Evolutionary conservation across 2,797 vertebrate genomes (phyloP), one percentile per base, ranked within the genome.

Genomic region (Cercopithecus diana): DNA sequence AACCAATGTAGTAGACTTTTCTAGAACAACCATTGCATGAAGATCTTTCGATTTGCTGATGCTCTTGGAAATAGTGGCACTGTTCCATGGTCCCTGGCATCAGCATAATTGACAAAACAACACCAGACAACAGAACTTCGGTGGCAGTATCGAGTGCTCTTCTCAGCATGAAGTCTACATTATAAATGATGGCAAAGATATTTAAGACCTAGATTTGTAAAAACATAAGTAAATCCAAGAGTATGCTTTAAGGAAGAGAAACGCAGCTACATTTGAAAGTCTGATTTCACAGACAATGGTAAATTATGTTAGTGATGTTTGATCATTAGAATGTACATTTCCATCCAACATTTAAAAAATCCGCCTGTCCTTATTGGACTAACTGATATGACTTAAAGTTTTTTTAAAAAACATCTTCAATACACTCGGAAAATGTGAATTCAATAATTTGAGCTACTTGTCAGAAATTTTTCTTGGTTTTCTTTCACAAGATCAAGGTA

Each of bases 71-170:
- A 41, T 14, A 33, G 12, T 52, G 55, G 10, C 33, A 39, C 41
- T 45, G 7, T 86, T 82, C 6, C 45, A 52, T 2, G n/a, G 76
- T 86, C 77, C 11, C 19, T 1, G 28, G 61, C 41, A 80, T 81
- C 43, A 96, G 15, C 28, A 28, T 52, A 95, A 91, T 2, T 98
- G 91, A 95, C 95, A n/a, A 93, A 98, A 94, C 33, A 57, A 76
- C 33, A 88, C 50, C 61, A 95, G 30, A 93, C 17, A 41, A 81
- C 67, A 72, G 52, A 86, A 86, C 50, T 55, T 88, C 2, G 28
- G 72, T 0, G 2, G 13, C 72, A 91, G 80, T 95, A 94, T 80
- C 0, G 20, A 97, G 17, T 90, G 9, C 9, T 97, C 43, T 57
- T 86, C 50, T 76, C 70, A 86, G 55, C 96, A 96, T 84, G 22